Conservation (phyloP, 2,113 vertebrate species). For the Phalacrocorax carbo region DNA sequence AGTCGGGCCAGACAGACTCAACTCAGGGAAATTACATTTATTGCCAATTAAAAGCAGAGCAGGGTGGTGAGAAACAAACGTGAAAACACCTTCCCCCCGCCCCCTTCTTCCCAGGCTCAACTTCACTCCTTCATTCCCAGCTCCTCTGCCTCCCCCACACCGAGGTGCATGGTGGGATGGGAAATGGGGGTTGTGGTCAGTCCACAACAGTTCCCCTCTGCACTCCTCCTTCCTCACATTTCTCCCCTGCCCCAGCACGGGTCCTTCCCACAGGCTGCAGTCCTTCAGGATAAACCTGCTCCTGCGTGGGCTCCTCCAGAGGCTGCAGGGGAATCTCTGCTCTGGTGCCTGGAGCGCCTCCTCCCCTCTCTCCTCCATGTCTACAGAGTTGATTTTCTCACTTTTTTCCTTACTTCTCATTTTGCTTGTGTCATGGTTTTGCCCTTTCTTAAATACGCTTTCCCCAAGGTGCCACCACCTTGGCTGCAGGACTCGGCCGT, state of each 20-base stretch:
- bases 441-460: fast-evolving
- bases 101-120: not conserved
- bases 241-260: not conserved
- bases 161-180: fast-evolving
- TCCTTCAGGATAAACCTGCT: conserved; percentile 16
- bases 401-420: not conserved
- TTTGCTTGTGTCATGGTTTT: not conserved
- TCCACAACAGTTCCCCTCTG: not conserved
- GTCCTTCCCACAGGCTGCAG: not conserved
- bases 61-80: not conserved
- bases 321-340: not conserved
- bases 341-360: not conserved
- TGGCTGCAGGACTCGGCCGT: fast-evolving
- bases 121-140: not conserved
- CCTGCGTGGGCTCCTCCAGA: not conserved
- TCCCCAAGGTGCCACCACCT: fast-evolving
- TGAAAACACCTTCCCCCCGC: not conserved
- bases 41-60: not conserved
- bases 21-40: not conserved
- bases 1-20: not conserved
- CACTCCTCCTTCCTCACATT: not conserved
- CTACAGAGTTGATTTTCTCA: not conserved
- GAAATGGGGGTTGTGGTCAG: not conserved
- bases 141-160: not conserved
- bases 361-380: not conserved